Evolutionary conservation across 2,113 vertebrate genomes (phyloP), one percentile per base, ranked within the genome.

Genomic region (Myodes glareolus): DNA sequence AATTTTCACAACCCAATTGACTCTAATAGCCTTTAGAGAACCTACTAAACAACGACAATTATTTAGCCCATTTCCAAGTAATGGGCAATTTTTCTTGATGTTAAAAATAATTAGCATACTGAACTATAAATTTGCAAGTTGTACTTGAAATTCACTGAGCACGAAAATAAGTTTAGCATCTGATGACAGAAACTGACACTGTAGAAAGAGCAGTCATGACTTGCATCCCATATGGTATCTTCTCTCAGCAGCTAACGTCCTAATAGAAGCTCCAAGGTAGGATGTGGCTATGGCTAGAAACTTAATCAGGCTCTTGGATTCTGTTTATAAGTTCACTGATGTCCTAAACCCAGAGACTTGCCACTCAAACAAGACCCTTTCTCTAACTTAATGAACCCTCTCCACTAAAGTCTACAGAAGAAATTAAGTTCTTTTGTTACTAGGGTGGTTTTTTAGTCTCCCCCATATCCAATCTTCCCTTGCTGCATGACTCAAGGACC

Each of bases 1-100:
- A 25, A 96, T 25, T 47, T 75, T 8, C 17, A 82, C 13, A 77
- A 1, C 6, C 0, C 2, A 61, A 25, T 31, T 77, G 87, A 68
- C 23, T 65, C 27, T 23, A 68, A 8, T 75, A 70, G 29, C 76
- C 36, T 81, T 68, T 31, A 63, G 17, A 68, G 4, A 88, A 63
- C n/a, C 21, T n/a, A 31, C 21, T 73, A 76, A 70, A 87, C 5
- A 78, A 29, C 55, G 31, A 47, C 91, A 89, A 11, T 4, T 10
- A 67, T 58, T 91, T 89, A 94, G 1, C 42, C 73, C 5, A 87
- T 86, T 96, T 94, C 14, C 17, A 91, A 87, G 67, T 78, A 80
- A 90, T 7, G 89, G 45, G 5, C 4, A 87, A 70, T 42, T 63
- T 91, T 90, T 72, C 27, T 4, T 61, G 39, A 78, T 31, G 65